phyloP scores from a whole-genome alignment of 2,888 invertebrate species.

The Agrotis ipsilon region DNA sequence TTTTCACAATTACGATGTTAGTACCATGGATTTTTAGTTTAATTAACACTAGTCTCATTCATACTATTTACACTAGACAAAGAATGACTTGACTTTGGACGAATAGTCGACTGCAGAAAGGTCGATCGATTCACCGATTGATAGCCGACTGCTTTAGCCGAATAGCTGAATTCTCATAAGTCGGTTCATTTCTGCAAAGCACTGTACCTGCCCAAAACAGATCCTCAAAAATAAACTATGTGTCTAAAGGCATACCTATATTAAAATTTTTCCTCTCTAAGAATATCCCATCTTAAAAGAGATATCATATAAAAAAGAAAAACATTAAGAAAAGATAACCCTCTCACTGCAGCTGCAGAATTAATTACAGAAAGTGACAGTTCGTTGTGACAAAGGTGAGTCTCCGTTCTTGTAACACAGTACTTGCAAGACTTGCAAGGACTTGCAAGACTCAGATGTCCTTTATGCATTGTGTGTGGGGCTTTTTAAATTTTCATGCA shows the following conservation, averaged over 20 bases:
- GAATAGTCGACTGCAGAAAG: too few species aligned
- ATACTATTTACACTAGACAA: too few species aligned
- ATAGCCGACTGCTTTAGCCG: too few species aligned
- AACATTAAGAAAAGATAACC: constrained; percentile 15
- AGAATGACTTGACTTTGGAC: too few species aligned
- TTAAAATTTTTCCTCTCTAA: too few species aligned
- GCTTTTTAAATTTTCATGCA: constrained; percentile 35
- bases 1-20: too few species aligned
- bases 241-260: neutral
- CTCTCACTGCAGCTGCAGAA: constrained; percentile 26
- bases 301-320: neutral
- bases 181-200: too few species aligned
- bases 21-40: too few species aligned
- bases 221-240: neutral
- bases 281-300: neutral
- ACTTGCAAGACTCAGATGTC: constrained; percentile 23
- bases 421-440: constrained; percentile 26
- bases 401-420: constrained; percentile 26
- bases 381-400: constrained; percentile 42
- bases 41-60: too few species aligned
- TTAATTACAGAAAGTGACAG: constrained; percentile 53
- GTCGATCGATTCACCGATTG: too few species aligned
- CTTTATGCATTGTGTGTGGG: constrained; percentile 44
- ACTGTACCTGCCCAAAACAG: too few species aligned
- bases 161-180: too few species aligned